phyloP scores from a whole-genome alignment of 2,113 vertebrate genomes.

The Coryphaenoides rupestris region DNA sequence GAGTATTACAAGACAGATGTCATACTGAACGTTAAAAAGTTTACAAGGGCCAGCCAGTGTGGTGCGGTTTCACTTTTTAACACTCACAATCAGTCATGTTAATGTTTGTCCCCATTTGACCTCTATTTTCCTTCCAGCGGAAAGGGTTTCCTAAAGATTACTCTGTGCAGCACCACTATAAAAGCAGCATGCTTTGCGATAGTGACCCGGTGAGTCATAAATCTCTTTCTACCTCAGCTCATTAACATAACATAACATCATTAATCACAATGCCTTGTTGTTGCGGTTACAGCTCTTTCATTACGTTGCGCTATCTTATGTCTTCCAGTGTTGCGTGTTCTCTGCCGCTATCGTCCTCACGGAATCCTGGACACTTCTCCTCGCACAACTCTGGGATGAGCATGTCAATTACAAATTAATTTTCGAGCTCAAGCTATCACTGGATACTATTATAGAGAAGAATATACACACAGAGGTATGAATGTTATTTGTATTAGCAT shows the following conservation, averaged over 20 bases:
- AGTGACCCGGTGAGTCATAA: constrained; percentile 68
- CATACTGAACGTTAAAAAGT: neutral
- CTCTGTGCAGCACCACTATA: constrained; percentile 63
- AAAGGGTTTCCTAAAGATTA: constrained; percentile 74
- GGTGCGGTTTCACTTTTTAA: neutral
- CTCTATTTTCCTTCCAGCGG: constrained; percentile 39
- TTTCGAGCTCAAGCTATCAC: constrained; percentile 48
- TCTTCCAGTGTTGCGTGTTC: constrained; percentile 72
- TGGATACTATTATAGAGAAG: constrained; percentile 53
- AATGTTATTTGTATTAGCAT: constrained; percentile 4
- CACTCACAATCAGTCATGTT: neutral
- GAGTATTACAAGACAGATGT: neutral
- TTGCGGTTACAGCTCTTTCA: neutral
- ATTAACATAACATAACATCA: no score
- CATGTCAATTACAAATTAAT: constrained; percentile 63
- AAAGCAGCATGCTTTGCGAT: constrained; percentile 61
- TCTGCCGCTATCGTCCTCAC: constrained; percentile 63
- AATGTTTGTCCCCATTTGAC: neutral
- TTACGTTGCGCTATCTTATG: neutral
- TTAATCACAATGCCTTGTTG: no score
- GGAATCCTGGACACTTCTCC: constrained; percentile 66
- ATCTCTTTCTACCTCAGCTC: neutral
- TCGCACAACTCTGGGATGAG: constrained; percentile 59
- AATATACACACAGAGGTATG: constrained; percentile 50
- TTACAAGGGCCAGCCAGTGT: no score